A percentile compares a stretch with the other conserved stretches of the same genome.
Evolutionary conservation across 2,888 invertebrate genomes (phyloP).

Genomic region (Acanthopleura granulata): DNA sequence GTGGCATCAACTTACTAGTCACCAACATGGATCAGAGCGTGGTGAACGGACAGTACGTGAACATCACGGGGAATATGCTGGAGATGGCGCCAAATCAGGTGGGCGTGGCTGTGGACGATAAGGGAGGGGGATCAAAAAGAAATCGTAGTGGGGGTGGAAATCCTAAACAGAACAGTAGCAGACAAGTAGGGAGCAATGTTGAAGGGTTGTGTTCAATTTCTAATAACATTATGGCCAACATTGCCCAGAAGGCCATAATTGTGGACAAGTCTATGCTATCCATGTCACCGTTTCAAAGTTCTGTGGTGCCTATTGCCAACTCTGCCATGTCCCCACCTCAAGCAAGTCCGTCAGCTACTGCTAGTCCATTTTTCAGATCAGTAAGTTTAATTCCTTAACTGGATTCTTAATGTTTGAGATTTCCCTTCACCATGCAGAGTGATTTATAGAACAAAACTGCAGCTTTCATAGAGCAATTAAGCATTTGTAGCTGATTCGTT

Average conservation of each 20-base stretch:
- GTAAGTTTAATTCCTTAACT: conserved; percentile 36
- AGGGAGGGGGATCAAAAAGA: conserved; percentile 22
- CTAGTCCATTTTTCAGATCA: conserved; percentile 46
- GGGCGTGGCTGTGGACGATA: conserved; percentile 31
- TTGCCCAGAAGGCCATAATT: conserved; percentile 46
- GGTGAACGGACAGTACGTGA: conserved; percentile 59
- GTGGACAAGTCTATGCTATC: conserved; percentile 47
- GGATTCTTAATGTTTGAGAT: no score
- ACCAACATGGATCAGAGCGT: conserved; percentile 51
- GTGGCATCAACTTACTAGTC: conserved; percentile 37
- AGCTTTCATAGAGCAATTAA: no score
- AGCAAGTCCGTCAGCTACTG: conserved; percentile 38
- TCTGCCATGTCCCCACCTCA: conserved; percentile 25
- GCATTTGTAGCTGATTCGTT: no score
- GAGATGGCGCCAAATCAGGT: conserved; percentile 41
- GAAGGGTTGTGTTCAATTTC: neutral
- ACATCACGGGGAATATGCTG: conserved; percentile 48
- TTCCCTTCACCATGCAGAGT: no score
- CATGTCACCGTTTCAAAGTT: conserved; percentile 11
- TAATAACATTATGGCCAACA: conserved; percentile 24
- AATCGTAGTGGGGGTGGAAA: conserved; percentile 1
- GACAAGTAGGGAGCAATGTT: neutral
- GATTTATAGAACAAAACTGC: no score
- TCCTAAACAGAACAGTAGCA: neutral
- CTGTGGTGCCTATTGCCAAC: conserved; percentile 26